Conservation (phyloP, 2,113 vertebrate genomes). For the Atlantisia rogersi region DNA sequence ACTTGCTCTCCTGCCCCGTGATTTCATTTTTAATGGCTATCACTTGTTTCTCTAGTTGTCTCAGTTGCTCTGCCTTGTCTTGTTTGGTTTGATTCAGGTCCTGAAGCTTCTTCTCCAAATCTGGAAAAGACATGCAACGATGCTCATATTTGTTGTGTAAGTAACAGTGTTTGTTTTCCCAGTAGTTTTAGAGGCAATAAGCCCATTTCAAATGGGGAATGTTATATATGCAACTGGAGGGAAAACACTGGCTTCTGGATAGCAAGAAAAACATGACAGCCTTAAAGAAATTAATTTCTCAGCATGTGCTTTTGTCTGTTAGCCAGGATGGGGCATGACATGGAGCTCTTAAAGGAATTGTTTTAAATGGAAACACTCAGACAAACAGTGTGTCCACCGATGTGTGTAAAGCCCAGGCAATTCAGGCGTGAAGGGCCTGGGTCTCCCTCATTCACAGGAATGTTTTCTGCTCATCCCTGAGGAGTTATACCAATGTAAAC, state of each 20-base stretch:
- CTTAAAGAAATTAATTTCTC: slow-evolving; percentile 11
- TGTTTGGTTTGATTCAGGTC: slow-evolving; percentile 73
- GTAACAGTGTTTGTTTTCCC: background rate
- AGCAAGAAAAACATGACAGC: background rate
- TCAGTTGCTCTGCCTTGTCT: slow-evolving; percentile 77
- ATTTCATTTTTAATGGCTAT: slow-evolving; percentile 78
- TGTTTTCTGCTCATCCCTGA: background rate
- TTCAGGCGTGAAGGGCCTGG: background rate
- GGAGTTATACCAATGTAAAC: background rate
- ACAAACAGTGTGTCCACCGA: background rate
- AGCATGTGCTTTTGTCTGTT: background rate
- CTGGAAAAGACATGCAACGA: slow-evolving; percentile 71
- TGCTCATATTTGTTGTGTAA: background rate
- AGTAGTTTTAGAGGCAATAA: background rate
- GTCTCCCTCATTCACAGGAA: background rate
- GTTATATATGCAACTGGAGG: background rate
- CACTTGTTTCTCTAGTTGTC: slow-evolving; percentile 69
- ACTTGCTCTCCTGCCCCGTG: slow-evolving; percentile 63
- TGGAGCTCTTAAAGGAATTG: background rate
- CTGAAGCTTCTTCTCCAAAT: slow-evolving; percentile 83
- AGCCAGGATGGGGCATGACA: background rate
- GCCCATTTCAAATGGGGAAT: background rate
- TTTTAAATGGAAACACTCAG: background rate
- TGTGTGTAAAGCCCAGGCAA: background rate
- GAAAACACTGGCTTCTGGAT: background rate